Conservation (phyloP, 2,113 vertebrate species). For the Nannospalax galili region DNA sequence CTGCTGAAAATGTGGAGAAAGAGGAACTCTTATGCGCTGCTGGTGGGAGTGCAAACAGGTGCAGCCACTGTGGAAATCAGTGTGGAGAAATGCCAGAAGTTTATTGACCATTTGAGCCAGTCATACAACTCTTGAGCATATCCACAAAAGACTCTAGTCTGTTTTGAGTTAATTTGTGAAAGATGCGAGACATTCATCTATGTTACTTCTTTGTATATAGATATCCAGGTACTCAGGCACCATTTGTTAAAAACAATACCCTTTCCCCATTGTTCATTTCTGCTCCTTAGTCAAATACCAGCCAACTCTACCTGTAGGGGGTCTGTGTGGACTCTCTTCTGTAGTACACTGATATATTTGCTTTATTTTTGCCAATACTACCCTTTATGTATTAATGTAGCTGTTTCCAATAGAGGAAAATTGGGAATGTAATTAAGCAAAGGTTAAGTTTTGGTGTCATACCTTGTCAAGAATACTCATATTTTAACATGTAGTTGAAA, state of each 20-base stretch:
- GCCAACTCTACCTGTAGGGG: not conserved
- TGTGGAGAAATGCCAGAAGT: too few relatives aligned
- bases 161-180: not conserved
- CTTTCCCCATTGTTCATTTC: not conserved
- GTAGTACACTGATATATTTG: not conserved
- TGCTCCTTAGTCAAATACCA: not conserved
- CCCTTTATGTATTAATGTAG: not conserved
- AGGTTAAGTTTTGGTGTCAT: not conserved
- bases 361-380: not conserved
- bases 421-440: not conserved
- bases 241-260: not conserved
- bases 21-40: too few relatives aligned
- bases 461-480: not conserved
- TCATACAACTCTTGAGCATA: too few relatives aligned
- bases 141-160: not conserved
- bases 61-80: too few relatives aligned
- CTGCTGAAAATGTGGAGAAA: too few relatives aligned
- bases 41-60: too few relatives aligned
- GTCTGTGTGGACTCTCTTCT: not conserved
- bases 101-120: too few relatives aligned
- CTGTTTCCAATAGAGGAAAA: not conserved
- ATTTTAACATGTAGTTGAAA: not conserved
- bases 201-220: not conserved
- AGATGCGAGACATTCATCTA: not conserved
- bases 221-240: not conserved